Evolutionary conservation across 2,797 vertebrate species (phyloP).

Genomic region (Anabas testudineus): DNA sequence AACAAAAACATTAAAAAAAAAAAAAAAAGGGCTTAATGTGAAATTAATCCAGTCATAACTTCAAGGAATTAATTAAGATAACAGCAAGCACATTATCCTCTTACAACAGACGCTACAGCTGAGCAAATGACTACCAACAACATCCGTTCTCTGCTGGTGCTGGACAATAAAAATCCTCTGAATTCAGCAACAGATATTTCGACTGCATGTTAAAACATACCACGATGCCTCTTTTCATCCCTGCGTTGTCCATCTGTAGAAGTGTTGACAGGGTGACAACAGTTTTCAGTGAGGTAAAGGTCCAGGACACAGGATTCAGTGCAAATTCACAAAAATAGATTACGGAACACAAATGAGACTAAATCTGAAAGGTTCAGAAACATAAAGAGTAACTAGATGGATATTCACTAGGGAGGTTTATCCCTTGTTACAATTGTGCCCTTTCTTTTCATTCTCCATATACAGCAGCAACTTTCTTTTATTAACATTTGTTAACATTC

Average conservation of each 20-base stretch:
- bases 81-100: background rate
- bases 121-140: background rate
- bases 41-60: background rate
- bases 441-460: background rate
- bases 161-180: background rate
- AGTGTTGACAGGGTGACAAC: constrained; percentile 6
- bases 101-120: background rate
- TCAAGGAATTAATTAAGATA: background rate
- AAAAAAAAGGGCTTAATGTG: too few relatives aligned
- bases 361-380: background rate
- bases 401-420: background rate
- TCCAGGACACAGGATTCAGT: background rate
- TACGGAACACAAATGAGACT: background rate
- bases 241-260: constrained; percentile 41
- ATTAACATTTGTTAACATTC: too few relatives aligned
- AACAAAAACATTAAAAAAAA: background rate
- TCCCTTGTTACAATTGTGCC: background rate
- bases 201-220: constrained; percentile 52
- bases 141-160: background rate
- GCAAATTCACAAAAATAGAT: constrained; percentile 4
- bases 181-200: background rate
- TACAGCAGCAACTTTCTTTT: background rate
- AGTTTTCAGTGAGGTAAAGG: background rate
- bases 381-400: background rate
- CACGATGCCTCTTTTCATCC: constrained; percentile 76